A percentile compares a stretch with the other conserved stretches of the same genome.
Conservation (phyloP, 2,888 invertebrate genomes). For the Parnassius mnemosyne region DNA sequence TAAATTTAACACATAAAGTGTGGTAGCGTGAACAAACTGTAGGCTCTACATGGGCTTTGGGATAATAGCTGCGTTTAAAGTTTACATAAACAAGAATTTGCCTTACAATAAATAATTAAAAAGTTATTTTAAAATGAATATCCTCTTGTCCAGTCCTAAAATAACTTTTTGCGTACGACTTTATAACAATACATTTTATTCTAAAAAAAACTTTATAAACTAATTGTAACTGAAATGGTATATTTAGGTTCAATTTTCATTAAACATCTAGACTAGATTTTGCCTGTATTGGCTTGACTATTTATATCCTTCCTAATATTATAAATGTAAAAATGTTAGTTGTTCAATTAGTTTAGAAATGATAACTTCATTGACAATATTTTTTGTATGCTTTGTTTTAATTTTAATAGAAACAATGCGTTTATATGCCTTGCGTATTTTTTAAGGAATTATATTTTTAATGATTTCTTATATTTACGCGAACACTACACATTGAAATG, state of each 20-base stretch:
- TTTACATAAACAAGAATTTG: constrained; percentile 12
- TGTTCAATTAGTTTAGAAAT: no score
- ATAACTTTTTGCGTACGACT: constrained; percentile 2
- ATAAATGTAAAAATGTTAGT: no score
- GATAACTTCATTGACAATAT: no score
- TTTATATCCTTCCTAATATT: not conserved
- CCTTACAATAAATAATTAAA: constrained; percentile 6
- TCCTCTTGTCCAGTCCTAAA: not conserved
- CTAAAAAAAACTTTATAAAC: constrained; percentile 4
- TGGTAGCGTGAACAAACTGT: constrained; percentile 5
- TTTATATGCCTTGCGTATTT: no score
- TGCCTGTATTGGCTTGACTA: constrained; percentile 12
- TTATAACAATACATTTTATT: constrained; percentile 10
- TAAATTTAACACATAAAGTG: constrained; percentile 9
- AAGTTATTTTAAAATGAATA: constrained; percentile 1
- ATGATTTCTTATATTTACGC: no score
- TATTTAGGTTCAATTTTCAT: constrained; percentile 4
- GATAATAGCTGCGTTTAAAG: constrained; percentile 23
- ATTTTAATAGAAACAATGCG: no score
- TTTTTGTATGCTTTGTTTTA: no score
- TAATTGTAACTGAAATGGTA: constrained; percentile 9
- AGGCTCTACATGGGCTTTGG: constrained; percentile 25
- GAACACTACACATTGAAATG: no score
- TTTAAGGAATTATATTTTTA: no score
- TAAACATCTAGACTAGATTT: constrained; percentile 18